Percentiles rank a stretch among this genome's conserved stretches.
These are phyloP conservation scores for Noctua pronuba DNA, from an alignment of 2,888 invertebrate genomes.

Conservation along the genomic window DNA sequence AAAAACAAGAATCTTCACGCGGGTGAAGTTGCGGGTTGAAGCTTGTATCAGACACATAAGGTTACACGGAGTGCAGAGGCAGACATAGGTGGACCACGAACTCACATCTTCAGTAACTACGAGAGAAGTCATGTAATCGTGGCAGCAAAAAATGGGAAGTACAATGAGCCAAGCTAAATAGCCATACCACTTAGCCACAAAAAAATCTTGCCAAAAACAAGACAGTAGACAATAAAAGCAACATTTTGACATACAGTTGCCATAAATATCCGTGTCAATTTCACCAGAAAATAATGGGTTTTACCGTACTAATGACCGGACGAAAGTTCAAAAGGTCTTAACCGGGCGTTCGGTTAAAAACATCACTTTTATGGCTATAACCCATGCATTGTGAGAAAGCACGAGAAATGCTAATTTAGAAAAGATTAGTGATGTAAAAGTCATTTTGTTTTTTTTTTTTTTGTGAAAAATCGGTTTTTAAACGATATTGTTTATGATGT, in stretches of 20 bases:
- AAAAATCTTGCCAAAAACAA: neutral
- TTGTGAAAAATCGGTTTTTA: conserved; percentile 57
- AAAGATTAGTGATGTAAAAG: conserved; percentile 68
- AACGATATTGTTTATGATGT: conserved; percentile 36
- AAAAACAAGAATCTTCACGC: neutral
- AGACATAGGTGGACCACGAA: neutral
- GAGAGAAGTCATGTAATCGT: neutral
- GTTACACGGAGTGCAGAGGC: neutral
- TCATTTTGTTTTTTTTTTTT: conserved; percentile 38
- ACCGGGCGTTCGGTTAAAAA: conserved; percentile 49
- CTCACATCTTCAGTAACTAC: neutral
- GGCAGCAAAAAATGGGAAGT: neutral
- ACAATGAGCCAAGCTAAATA: neutral
- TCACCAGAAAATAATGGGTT: conserved; percentile 54
- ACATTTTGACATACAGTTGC: conserved; percentile 23
- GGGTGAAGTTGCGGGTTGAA: neutral
- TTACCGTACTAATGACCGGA: conserved; percentile 69
- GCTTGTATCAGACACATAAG: neutral
- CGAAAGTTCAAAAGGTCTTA: conserved; percentile 72
- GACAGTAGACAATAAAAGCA: neutral
- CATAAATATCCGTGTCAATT: conserved; percentile 56
- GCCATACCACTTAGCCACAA: neutral
- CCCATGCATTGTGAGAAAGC: conserved; percentile 74
- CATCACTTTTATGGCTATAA: conserved; percentile 46
- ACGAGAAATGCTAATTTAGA: conserved; percentile 78